Base-by-base conservation (phyloP, 2,797 vertebrate genomes). In the Alauda arvensis region DNA sequence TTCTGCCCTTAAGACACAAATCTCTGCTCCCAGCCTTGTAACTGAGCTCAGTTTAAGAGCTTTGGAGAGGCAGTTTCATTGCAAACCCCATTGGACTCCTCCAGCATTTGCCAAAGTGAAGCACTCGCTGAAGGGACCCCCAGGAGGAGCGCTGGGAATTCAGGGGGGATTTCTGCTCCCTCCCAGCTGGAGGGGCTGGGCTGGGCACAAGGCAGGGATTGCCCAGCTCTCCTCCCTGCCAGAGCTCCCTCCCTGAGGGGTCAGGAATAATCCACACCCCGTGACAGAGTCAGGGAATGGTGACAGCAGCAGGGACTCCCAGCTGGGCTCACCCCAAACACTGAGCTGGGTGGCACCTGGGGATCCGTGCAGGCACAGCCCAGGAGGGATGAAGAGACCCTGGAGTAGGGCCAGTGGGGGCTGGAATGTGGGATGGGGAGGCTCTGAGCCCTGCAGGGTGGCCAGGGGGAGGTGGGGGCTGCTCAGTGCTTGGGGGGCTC, bases 201-300 rank as follows among this genome's bases (percentile, higher is more conserved):
- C 10, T 33, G 14, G 12, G 14, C 53, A 46, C 48, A 45, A 18
- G 6, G 0, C 3, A 8, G 14, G 31, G 19, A 34, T 15, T 31
- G 34, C 10, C 9, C 59, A 60, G 28, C 37, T 25, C 3, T 17
- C 31, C 68, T 24, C 7, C 49, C 13, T 28, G 37, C 34, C 60
- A 26, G 29, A 65, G 37, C 46, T 12, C 18, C 19, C 28, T 13
- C 42, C n/a, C 61, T n/a, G n/a, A 4, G 20, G 33, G 76, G 12
- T 11, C 82, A 43, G 65, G 55, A 3, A 14, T 43, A 29, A 6
- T 40, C 52, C 61, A 24, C 25, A 67, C 1, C 11, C n/a, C 14
- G 19, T 0, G 0, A 6, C 14, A 33, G 6, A 8, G 72, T 1
- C 19, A 40, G 29, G 76, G 33, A 40, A 37, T 3, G 8, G 24